Evolutionary conservation across 2,797 vertebrate species (phyloP), one percentile per base, ranked within the genome.

Genomic region (Chelidonichthys spinosus): DNA sequence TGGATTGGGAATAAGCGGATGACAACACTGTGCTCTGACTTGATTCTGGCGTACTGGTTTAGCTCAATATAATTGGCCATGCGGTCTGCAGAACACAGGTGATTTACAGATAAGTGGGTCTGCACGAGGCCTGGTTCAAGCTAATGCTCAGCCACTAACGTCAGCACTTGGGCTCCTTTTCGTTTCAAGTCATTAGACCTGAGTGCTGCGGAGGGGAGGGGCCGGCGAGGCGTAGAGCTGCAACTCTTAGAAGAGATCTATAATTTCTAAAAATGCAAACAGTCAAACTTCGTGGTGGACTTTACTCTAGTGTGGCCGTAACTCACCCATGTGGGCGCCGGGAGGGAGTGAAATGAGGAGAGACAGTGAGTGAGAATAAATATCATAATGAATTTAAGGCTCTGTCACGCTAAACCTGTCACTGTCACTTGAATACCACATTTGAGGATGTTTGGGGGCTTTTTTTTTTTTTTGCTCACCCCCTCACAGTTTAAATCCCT

Each of bases 71-170:
- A 92, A 94, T 93, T 91, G 89, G 84, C 79, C 82, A 53, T 80
- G 79, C 69, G 65, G 85, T 87, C 89, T 72, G 76, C 87, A 89
- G 83, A 85, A 90, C 82, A 79, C 78, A 88, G 92, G 89, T 92
- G 92, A 94, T 93, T 91, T 84, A 78, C 83, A 87, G 92, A 91
- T 93, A 93, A 92, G 87, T 90, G 88, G 84, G 85, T 88, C 90
- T 91, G 87, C 86, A 79, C 66, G 82, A 78, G 88, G 91, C 76
- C 92, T 92, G 92, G 90, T 90, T 85, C 82, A 76, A 80, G 87
- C 83, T 90, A 92, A 91, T 89, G 87, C 74, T 78, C 76, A 82
- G 76, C 69, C 78, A 58, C 81, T 69, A 85, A 83, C 78, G 76
- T 90, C 85, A 89, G 89, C 87, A 83, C 75, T 85, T 62, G 79